Base-by-base conservation (phyloP, 2,113 vertebrate species). In the Baryphthengus martii region DNA sequence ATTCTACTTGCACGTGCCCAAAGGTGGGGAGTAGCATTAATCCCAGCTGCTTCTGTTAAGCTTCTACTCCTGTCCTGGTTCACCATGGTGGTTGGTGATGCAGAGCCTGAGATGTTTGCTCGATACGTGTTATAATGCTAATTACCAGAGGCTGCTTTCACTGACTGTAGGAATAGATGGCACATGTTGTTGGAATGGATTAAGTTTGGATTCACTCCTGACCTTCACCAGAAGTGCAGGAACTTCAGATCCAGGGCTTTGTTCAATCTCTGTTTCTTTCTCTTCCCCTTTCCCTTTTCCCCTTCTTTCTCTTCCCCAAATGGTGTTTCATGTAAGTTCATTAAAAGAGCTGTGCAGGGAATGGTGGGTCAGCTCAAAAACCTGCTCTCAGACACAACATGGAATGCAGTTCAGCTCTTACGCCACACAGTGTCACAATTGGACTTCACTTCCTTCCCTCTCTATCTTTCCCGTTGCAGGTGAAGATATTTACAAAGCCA, bases 361-460 rank as follows among this genome's bases (percentile, higher is more conserved):
- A 25, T 18, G 25, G 25, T 40, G 52, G 31, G 3, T 63, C 62
- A 71, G 42, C 70, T 85, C 63, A 37, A 74, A 89, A 92, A 55
- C 6, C 40, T 65, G 15, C 72, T 92, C 29, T 66, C 6, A 13
- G 56, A 56, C 85, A 26, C 3, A 17, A 20, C 59, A 68, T 29
- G 45, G 42, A 29, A 15, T 98, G 98, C 93, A 96, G 72, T 98
- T 97, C 73, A 39, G 59, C 2, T 49, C 55, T 59, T 77, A n/a
- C 66, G 71, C 98, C 99, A 99, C 97, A 96, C 39, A 97, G 98
- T 98, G 98, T 98, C 98, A 98, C 97, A 97, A 87, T 98, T 98
- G 98, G 83, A 95, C 94, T 95, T 97, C 89, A 90, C 83, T 95
- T 78, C 68, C 49, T 95, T 84, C 84, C 42, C 68, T 80, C 40